Evolutionary conservation across 92 coral and sea anemone species (phyloP), one percentile per base, ranked within the genome.

Genomic region (Actinernus sp.): DNA sequence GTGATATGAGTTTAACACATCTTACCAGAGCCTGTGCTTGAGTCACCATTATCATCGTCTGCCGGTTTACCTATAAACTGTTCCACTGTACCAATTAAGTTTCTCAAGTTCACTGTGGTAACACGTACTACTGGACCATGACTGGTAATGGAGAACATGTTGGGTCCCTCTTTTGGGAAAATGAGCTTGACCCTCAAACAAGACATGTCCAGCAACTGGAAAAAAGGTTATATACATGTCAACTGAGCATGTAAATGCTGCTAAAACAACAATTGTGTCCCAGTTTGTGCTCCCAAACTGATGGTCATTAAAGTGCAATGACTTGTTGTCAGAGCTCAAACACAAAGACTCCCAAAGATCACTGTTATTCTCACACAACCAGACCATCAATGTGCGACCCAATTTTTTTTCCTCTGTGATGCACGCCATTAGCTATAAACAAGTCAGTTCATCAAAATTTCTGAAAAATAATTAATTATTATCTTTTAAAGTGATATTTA

Each of bases 191-290:
- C 58, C 26, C 61, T 51, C 25, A 66, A 8, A 46, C 74, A 66
- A 7, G 61, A 3, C 74, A 66, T 66, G 36, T 66, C 59, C 7
- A 66, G 26, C 51, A 66, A 27, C 74, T 66, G 72, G 31, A 64
- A 64, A 11, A 22, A 30, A 32, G 2, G 23, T 6, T 40, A 59
- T n/a, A 59, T 32, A 13, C 4, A 32, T 57, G 3, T 26, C 4
- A 7, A 57, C 30, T 36, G 14, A n/a, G n/a, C n/a, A n/a, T n/a
- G n/a, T n/a, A n/a, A n/a, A n/a, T n/a, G n/a, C n/a, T n/a, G n/a
- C n/a, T n/a, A n/a, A n/a, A n/a, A n/a, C n/a, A n/a, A 4, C 4
- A 18, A n/a, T 23, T 17, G 26, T 51, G 2, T 8, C 10, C 27
- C 27, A n/a, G 5, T 17, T 3, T 51, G 27, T 16, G 27, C 4